Base-by-base conservation (phyloP, 2,113 vertebrate genomes). In the Callocephalon fimbriatum region DNA sequence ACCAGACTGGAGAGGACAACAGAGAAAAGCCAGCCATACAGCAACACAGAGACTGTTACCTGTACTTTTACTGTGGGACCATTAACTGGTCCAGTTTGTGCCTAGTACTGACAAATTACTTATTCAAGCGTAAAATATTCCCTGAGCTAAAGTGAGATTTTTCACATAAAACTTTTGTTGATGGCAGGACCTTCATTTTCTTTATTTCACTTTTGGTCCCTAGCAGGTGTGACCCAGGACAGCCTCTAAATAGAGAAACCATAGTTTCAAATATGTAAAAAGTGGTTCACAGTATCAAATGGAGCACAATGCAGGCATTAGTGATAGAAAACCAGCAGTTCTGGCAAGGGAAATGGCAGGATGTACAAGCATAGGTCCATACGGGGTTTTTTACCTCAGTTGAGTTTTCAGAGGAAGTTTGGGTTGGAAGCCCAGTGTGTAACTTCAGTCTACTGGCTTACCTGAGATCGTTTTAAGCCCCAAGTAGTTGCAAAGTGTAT, bases 351-450 rank as follows among this genome's bases (percentile, higher is more conserved):
- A 79, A 68, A 68, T 48, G 44, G 16, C 18, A 77, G 21, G 14
- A 51, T 20, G 11, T 9, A 53, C 9, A 44, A 29, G 8, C 25
- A 17, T 20, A 38, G 4, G 7, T 56, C 40, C 3, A 8, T 45
- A 22, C 8, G 4, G 1, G 0, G 0, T 32, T 48, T 72, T 63
- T 32, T 62, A 31, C 17, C 7, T 48, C 20, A 10, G 1, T 53
- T 78, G 32, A 44, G 18, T 77, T 74, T 92, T 75, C 56, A 75
- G 75, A 54, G 23, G 19, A 70, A 71, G 78, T 48, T 38, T 58
- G 47, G 1, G 11, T 63, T 90, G 47, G 44, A 86, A 93, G 2
- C 7, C 15, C 32, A 59, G 5, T 12, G 37, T 63, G 12, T 67
- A 78, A 44, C 42, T 89, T 74, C 37, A 87, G 4, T 38, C 61